phyloP scores from a whole-genome alignment of 1,140 invertebrate genomes.

The Phymastichus coffea region DNA sequence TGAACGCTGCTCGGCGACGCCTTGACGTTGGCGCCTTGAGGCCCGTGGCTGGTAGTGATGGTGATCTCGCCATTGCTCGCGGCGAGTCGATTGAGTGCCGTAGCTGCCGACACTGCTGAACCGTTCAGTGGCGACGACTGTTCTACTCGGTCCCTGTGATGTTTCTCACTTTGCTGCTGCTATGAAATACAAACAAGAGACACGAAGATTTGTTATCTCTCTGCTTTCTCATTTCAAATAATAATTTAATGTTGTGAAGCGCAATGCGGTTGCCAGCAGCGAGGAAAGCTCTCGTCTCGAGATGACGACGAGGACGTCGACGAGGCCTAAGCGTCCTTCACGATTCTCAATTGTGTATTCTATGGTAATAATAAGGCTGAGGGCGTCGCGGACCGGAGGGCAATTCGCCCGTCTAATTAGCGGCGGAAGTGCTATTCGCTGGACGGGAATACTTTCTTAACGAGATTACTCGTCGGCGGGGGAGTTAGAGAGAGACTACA shows the following conservation, averaged over 20 bases:
- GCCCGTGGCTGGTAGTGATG: conserved; percentile 72
- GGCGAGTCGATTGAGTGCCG: conserved; percentile 65
- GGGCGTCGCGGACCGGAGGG: conserved; percentile 25
- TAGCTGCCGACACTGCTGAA: conserved; percentile 52
- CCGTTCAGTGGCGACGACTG: conserved; percentile 54
- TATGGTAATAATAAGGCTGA: conserved; percentile 36
- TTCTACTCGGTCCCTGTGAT: conserved; percentile 52
- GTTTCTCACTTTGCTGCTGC: conserved; percentile 48
- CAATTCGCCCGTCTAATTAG: conserved; percentile 43
- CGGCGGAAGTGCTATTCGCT: conserved; percentile 32
- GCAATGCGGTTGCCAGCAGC: neutral
- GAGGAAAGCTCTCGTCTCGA: neutral
- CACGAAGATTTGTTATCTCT: neutral
- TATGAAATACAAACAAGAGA: conserved; percentile 30
- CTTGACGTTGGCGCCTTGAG: conserved; percentile 47
- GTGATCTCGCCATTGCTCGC: conserved; percentile 76
- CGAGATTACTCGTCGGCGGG: conserved; percentile 33
- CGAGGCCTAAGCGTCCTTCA: conserved; percentile 17
- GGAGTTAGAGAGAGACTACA: too few species aligned
- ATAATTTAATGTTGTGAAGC: neutral
- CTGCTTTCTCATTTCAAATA: neutral
- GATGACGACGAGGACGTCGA: too few species aligned
- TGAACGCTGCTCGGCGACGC: conserved; percentile 50
- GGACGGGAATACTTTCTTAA: conserved; percentile 42
- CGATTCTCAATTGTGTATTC: conserved; percentile 39